Percentiles rank a stretch among this genome's conserved stretches.
These are phyloP conservation scores for Brachypalpus laphriformis DNA, from an alignment of 2,888 invertebrate species.

Conservation along the genomic window DNA sequence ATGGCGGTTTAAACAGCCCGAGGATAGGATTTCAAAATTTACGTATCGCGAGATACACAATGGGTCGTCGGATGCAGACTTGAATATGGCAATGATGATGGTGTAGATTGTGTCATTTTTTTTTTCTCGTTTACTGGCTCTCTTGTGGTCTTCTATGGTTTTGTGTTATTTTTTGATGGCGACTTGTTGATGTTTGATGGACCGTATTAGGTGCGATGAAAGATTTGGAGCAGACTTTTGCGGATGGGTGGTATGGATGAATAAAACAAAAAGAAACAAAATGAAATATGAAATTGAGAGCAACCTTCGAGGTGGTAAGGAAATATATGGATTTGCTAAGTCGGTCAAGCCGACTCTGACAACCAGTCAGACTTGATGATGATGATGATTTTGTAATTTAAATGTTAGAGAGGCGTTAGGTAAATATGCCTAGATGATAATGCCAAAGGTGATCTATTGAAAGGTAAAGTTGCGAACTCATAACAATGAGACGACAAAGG, in stretches of 20 bases:
- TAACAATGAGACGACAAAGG: background rate
- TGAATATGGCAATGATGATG: constrained; percentile 69
- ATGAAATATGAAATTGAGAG: constrained; percentile 59
- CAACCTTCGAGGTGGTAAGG: constrained; percentile 64
- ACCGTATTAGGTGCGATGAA: constrained; percentile 66
- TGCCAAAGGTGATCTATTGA: constrained; percentile 23
- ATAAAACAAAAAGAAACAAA: constrained; percentile 18
- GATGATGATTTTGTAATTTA: constrained; percentile 38
- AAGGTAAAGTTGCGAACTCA: constrained; percentile 20
- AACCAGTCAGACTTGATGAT: constrained; percentile 2
- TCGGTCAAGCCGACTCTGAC: constrained; percentile 50
- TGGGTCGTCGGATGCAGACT: constrained; percentile 60
- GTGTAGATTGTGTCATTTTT: constrained; percentile 66
- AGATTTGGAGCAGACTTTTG: constrained; percentile 65
- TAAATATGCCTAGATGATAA: background rate
- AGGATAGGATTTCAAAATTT: constrained; percentile 71
- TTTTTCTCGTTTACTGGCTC: constrained; percentile 5
- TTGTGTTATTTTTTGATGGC: constrained; percentile 33
- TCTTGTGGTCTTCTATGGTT: constrained; percentile 38
- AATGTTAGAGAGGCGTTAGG: constrained; percentile 41
- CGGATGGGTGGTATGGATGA: constrained; percentile 38
- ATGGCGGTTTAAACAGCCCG: constrained; percentile 42
- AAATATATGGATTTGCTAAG: constrained; percentile 41
- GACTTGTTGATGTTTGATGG: constrained; percentile 68
- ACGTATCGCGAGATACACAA: constrained; percentile 64